A percentile compares a stretch with the other conserved stretches of the same genome.
phyloP scores from a whole-genome alignment of 2,113 vertebrate species.

The Macquaria ambigua region DNA sequence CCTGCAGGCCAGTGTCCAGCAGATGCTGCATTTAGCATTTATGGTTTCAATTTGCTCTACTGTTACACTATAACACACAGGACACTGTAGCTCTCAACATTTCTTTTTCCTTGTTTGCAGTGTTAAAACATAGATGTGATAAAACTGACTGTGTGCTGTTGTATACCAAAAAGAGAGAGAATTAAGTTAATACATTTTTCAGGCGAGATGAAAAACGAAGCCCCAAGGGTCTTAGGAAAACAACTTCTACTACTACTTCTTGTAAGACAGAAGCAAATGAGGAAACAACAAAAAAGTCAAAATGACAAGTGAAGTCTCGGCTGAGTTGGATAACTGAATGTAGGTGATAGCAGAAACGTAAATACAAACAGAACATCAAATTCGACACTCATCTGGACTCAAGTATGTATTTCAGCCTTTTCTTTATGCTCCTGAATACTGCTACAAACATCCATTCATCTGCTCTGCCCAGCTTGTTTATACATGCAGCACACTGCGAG shows the following conservation, averaged over 20 bases:
- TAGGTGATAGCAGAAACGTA: constrained; percentile 14
- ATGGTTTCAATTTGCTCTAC: constrained; percentile 37
- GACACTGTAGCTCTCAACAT: constrained; percentile 4
- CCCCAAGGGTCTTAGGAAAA: constrained; percentile 19
- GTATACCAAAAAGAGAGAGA: constrained; percentile 9
- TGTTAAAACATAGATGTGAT: constrained; percentile 9
- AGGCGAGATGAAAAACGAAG: constrained; percentile 33
- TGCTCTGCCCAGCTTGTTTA: constrained; percentile 20
- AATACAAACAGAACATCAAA: constrained; percentile 14
- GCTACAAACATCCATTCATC: constrained; percentile 2
- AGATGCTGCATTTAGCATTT: constrained; percentile 33
- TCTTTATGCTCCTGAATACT: constrained; percentile 3
- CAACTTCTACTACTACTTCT: constrained; percentile 1
- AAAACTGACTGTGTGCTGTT: not conserved
- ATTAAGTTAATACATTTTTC: constrained; percentile 25
- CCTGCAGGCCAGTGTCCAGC: constrained; percentile 34
- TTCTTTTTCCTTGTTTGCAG: constrained; percentile 14
- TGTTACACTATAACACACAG: not conserved
- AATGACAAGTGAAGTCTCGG: constrained; percentile 20
- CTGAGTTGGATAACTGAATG: constrained; percentile 22
- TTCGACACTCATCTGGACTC: constrained; percentile 1
- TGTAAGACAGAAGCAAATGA: constrained; percentile 15
- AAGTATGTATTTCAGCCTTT: constrained; percentile 6
- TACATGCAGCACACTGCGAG: constrained; percentile 23
- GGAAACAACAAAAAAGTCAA: constrained; percentile 32